These are phyloP conservation scores for Sakesphorus luctuosus DNA, from an alignment of 2,113 vertebrate genomes.

Conservation along the genomic window DNA sequence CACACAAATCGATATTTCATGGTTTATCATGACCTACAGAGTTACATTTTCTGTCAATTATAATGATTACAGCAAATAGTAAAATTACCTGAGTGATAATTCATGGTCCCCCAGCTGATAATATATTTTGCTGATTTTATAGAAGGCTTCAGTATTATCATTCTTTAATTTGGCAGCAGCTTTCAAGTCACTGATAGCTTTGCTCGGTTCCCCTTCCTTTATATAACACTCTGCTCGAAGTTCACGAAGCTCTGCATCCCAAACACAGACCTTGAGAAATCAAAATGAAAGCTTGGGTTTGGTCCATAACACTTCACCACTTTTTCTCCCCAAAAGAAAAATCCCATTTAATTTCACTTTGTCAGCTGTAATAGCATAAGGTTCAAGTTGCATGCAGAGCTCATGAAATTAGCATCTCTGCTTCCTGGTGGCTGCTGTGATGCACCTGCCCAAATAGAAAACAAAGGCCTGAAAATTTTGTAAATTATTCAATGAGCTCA, in stretches of 20 bases:
- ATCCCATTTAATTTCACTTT: slow-evolving; percentile 21
- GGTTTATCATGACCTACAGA: background rate
- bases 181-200: slow-evolving; percentile 95
- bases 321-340: slow-evolving; percentile 7
- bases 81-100: slow-evolving; percentile 90
- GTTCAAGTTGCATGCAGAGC: slow-evolving; percentile 25
- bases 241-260: slow-evolving; percentile 91
- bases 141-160: slow-evolving; percentile 96
- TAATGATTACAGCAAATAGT: background rate
- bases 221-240: slow-evolving; percentile 94
- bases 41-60: background rate
- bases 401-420: slow-evolving; percentile 38
- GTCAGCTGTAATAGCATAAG: slow-evolving; percentile 45
- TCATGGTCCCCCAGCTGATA: slow-evolving; percentile 95
- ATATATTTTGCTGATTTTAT: slow-evolving; percentile 94
- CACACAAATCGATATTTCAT: background rate
- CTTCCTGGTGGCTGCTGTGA: slow-evolving; percentile 59
- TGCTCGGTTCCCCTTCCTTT: slow-evolving; percentile 90
- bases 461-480: slow-evolving; percentile 38
- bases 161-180: slow-evolving; percentile 91
- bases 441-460: slow-evolving; percentile 50
- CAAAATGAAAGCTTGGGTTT: slow-evolving; percentile 65
- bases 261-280: slow-evolving; percentile 89
- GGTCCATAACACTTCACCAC: background rate
- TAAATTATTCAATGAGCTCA: slow-evolving; percentile 33